These are phyloP conservation scores for Pogonocherus hispidulus DNA, from an alignment of 2,888 invertebrate genomes.

Conservation along the genomic window DNA sequence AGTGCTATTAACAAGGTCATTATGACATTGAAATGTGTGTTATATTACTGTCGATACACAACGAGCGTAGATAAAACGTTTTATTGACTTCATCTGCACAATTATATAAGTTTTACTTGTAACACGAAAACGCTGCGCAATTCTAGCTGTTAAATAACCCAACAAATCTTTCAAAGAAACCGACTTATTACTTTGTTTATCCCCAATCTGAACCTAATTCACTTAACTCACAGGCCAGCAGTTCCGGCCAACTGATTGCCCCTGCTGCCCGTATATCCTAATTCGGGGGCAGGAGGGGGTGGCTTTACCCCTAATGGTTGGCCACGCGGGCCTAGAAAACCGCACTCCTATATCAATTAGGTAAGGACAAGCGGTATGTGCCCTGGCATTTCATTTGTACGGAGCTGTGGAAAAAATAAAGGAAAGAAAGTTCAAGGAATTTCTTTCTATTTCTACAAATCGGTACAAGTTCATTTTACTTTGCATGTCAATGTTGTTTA, in stretches of 20 bases:
- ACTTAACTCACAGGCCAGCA: neutral
- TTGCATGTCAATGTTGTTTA: no score
- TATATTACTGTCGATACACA: no score
- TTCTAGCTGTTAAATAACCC: neutral
- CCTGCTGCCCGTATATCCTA: neutral
- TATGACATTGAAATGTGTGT: no score
- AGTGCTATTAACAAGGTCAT: no score
- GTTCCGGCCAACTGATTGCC: neutral
- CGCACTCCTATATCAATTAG: slow-evolving; percentile 19
- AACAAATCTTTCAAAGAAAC: neutral
- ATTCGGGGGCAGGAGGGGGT: neutral
- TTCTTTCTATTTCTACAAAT: no score
- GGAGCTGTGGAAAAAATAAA: neutral
- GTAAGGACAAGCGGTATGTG: slow-evolving; percentile 5
- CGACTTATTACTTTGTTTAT: neutral
- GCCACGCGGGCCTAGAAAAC: neutral
- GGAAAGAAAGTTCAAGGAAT: no score
- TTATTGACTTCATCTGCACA: no score
- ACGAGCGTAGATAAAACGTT: no score
- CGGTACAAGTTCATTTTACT: no score
- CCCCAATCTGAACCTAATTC: neutral
- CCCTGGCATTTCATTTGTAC: slow-evolving; percentile 12
- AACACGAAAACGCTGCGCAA: no score
- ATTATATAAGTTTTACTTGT: no score
- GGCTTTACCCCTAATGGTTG: neutral